phyloP scores from a whole-genome alignment of 2,888 invertebrate genomes.

The Agrilus cyanescens region DNA sequence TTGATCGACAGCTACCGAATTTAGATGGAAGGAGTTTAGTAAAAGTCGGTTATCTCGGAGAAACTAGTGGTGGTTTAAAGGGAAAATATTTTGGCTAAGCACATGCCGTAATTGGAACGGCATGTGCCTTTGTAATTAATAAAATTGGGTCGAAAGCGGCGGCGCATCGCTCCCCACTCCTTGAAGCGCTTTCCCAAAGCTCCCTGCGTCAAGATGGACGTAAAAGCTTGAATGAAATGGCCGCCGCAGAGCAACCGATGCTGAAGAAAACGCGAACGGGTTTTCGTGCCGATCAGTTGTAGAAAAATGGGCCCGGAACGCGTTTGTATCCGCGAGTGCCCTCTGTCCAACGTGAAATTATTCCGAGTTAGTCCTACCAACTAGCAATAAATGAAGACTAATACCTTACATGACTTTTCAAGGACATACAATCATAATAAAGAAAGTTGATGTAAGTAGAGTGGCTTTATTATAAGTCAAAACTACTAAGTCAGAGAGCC shows the following conservation, averaged over 20 bases:
- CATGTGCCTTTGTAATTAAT: constrained; percentile 20
- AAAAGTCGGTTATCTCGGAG: too few species aligned
- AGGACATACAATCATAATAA: constrained; percentile 33
- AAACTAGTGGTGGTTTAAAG: too few species aligned
- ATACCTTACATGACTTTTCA: constrained; percentile 34
- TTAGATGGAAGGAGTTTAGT: too few species aligned
- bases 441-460: constrained; percentile 36
- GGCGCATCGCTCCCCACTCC: constrained; percentile 18
- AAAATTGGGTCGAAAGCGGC: constrained; percentile 16
- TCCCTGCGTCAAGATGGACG: constrained; percentile 27
- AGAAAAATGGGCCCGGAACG: constrained; percentile 21
- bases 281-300: constrained; percentile 19
- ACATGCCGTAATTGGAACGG: constrained; percentile 8
- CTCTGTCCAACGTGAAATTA: constrained; percentile 23
- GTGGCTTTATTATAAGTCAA: constrained; percentile 14
- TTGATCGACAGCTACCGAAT: too few species aligned
- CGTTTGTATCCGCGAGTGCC: constrained; percentile 26
- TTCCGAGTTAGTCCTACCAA: constrained; percentile 26
- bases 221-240: constrained; percentile 28
- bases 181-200: constrained; percentile 15
- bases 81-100: not conserved
- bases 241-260: constrained; percentile 23
- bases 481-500: constrained; percentile 12
- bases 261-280: constrained; percentile 25
- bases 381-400: constrained; percentile 36